Percentiles rank a stretch among this genome's conserved stretches.
These are phyloP conservation scores for Acomys russatus DNA, from an alignment of 2,797 vertebrate genomes.

Conservation along the genomic window DNA sequence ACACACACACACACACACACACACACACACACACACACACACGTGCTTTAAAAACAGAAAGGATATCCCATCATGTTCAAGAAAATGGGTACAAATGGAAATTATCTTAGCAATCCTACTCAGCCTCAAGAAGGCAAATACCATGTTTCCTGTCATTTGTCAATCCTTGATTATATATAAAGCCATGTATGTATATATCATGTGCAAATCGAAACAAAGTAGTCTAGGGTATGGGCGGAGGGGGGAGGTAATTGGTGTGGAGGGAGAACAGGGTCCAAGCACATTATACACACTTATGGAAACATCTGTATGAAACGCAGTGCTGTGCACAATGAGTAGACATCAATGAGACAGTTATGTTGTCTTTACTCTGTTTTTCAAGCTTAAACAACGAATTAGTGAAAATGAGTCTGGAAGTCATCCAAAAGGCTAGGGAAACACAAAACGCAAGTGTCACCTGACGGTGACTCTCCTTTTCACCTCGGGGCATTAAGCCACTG, in stretches of 20 bases:
- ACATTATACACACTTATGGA: background rate
- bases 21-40: no score
- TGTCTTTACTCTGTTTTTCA: background rate
- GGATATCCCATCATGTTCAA: background rate
- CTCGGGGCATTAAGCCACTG: conserved; percentile 49
- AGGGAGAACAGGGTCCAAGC: background rate
- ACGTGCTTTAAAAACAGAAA: background rate
- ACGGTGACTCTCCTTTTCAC: conserved; percentile 58
- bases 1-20: no score
- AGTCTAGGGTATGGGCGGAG: no score
- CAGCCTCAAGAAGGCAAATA: background rate
- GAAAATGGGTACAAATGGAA: background rate
- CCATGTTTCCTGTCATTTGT: background rate
- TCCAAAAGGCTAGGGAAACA: conserved; percentile 57
- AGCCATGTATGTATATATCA: background rate
- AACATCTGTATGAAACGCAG: background rate
- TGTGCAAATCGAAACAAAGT: background rate
- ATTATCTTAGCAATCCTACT: background rate
- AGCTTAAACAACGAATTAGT: conserved; percentile 24
- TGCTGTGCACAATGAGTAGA: no score
- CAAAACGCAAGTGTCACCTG: conserved; percentile 46
- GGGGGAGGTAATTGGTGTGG: background rate
- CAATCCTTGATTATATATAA: background rate
- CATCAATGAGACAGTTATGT: background rate
- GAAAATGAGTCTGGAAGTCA: conserved; percentile 24